Evolutionary conservation across 2,888 invertebrate genomes (phyloP).

Genomic region (Pharmacophagus antenor): DNA sequence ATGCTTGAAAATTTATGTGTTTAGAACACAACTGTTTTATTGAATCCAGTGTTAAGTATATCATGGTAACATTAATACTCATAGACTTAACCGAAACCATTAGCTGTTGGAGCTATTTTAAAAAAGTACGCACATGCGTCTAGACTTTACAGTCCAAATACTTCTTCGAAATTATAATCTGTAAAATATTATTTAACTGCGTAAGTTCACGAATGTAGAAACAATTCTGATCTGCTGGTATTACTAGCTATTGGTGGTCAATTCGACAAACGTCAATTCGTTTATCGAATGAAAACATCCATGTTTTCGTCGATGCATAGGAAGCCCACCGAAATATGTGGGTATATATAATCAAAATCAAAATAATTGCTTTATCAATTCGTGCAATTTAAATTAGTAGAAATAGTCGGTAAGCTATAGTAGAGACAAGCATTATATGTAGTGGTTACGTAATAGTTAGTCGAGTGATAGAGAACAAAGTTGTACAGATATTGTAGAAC

Average conservation of each 20-base stretch:
- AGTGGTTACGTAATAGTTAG: constrained; percentile 42
- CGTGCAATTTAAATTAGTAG: constrained; percentile 78
- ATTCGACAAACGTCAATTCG: constrained; percentile 57
- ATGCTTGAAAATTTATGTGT: constrained; percentile 80
- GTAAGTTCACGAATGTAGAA: background rate
- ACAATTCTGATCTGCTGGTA: constrained; percentile 31
- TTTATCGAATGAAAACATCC: constrained; percentile 33
- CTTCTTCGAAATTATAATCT: background rate
- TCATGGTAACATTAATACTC: constrained; percentile 69
- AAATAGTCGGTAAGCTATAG: constrained; percentile 57
- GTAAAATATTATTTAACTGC: background rate
- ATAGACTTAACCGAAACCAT: constrained; percentile 58
- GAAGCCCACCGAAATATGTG: constrained; percentile 49
- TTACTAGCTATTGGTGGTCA: constrained; percentile 46
- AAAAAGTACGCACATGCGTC: background rate
- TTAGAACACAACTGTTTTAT: constrained; percentile 69
- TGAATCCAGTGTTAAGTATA: constrained; percentile 64
- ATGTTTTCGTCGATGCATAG: constrained; percentile 32
- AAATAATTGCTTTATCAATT: constrained; percentile 75
- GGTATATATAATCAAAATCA: constrained; percentile 45
- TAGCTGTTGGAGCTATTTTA: constrained; percentile 34
- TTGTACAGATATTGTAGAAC: constrained; percentile 54
- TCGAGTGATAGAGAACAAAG: constrained; percentile 40
- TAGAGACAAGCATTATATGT: constrained; percentile 58
- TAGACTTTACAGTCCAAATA: background rate